A percentile compares a stretch with the other conserved stretches of the same genome.
phyloP scores from a whole-genome alignment of 2,888 invertebrate species.

The Torymus texanus region DNA sequence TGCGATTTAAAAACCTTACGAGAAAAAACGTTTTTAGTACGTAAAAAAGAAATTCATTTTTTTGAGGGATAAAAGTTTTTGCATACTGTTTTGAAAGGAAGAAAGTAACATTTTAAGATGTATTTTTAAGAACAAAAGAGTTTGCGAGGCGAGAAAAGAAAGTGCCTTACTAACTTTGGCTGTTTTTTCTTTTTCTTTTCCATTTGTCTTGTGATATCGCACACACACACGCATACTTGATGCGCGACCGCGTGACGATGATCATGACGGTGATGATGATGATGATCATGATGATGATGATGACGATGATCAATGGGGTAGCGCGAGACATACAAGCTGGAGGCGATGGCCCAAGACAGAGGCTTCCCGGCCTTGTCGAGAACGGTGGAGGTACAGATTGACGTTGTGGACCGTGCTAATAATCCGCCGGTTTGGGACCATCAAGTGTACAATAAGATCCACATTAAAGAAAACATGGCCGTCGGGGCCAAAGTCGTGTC shows the following conservation, averaged over 20 bases:
- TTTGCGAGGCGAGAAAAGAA: background rate
- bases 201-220: constrained; percentile 76
- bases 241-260: background rate
- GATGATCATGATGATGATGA: constrained; percentile 17
- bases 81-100: constrained; percentile 36
- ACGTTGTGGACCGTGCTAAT: constrained; percentile 98
- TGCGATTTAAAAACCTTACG: constrained; percentile 36
- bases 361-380: constrained; percentile 96
- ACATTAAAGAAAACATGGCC: constrained; percentile 98
- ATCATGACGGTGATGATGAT: constrained; percentile 14
- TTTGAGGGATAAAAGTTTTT: constrained; percentile 1
- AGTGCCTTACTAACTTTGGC: constrained; percentile 79
- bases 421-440: constrained; percentile 98
- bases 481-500: constrained; percentile 98
- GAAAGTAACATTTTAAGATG: constrained; percentile 9
- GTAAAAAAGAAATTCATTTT: constrained; percentile 12
- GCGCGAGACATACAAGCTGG: constrained; percentile 98
- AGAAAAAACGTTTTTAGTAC: constrained; percentile 54
- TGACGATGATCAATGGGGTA: constrained; percentile 75
- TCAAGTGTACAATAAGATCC: constrained; percentile 96
- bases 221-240: constrained; percentile 57
- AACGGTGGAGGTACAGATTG: constrained; percentile 98
- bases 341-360: constrained; percentile 98
- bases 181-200: constrained; percentile 82
- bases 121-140: constrained; percentile 37